Conservation (phyloP, 2,888 invertebrate genomes). For the Scelioninae gen. 1 region DNA sequence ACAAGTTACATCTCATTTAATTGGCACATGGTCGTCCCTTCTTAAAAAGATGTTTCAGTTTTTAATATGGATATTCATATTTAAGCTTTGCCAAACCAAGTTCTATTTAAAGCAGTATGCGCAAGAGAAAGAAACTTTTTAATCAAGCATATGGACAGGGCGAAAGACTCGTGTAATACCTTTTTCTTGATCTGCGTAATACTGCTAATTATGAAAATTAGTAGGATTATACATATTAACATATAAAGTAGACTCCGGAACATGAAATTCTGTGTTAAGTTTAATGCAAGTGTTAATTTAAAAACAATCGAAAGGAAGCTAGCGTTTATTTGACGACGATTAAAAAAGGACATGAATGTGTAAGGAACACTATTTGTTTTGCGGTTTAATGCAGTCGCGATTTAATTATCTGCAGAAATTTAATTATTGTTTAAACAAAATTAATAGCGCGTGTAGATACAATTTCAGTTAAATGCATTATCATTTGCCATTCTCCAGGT, state of each 20-base stretch:
- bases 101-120: neutral
- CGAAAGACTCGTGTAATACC: neutral
- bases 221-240: constrained; percentile 12
- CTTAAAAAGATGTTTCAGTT: neutral
- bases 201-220: constrained; percentile 13
- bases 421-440: constrained; percentile 11
- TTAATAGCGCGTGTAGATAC: constrained; percentile 1
- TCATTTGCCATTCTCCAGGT: neutral
- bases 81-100: neutral
- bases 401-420: neutral
- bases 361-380: neutral
- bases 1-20: no score
- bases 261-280: no score
- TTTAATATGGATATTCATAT: neutral
- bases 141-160: constrained; percentile 4
- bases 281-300: no score
- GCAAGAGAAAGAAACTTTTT: neutral
- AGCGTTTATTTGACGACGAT: no score
- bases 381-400: neutral
- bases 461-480: constrained; percentile 4
- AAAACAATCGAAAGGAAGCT: no score
- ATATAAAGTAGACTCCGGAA: constrained; percentile 1
- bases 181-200: neutral
- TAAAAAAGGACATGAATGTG: no score
- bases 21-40: neutral